These are phyloP conservation scores for Cephalopachus bancanus DNA, from an alignment of 2,797 vertebrate genomes.

Conservation along the genomic window DNA sequence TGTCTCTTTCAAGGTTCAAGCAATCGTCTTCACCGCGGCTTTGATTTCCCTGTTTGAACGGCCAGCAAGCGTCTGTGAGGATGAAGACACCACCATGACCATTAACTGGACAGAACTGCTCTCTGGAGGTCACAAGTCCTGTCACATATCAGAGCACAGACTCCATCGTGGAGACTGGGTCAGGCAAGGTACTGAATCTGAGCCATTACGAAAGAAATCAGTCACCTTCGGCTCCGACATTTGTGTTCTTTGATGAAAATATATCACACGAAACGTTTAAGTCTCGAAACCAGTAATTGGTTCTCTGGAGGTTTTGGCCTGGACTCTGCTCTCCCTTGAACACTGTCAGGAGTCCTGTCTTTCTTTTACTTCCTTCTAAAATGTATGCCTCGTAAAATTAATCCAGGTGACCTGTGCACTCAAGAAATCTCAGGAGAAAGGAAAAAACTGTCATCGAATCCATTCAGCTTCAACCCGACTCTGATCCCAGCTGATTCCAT, in stretches of 20 bases:
- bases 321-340: not conserved
- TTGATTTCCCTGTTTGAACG: slow-evolving; percentile 89
- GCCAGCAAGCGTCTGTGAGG: slow-evolving; percentile 80
- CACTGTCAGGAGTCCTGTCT: slow-evolving; percentile 15
- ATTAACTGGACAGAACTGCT: slow-evolving; percentile 91
- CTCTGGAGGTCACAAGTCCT: slow-evolving; percentile 90
- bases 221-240: not conserved
- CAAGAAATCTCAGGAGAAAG: slow-evolving; percentile 44
- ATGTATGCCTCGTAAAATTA: slow-evolving; percentile 9
- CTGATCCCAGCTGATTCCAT: not conserved
- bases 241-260: slow-evolving; percentile 60
- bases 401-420: slow-evolving; percentile 20
- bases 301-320: slow-evolving; percentile 42
- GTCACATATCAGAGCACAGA: slow-evolving; percentile 88
- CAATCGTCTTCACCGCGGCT: slow-evolving; percentile 89
- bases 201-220: slow-evolving; percentile 1
- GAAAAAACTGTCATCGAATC: slow-evolving; percentile 20
- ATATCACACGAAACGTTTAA: slow-evolving; percentile 24
- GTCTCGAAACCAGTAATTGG: slow-evolving; percentile 55
- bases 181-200: slow-evolving; percentile 89
- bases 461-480: not conserved
- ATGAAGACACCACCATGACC: slow-evolving; percentile 83
- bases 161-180: slow-evolving; percentile 91
- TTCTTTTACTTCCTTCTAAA: slow-evolving; percentile 45
- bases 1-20: slow-evolving; percentile 87